Conservation (phyloP, 1,140 invertebrate genomes). For the Tetramorium parvispinum region DNA sequence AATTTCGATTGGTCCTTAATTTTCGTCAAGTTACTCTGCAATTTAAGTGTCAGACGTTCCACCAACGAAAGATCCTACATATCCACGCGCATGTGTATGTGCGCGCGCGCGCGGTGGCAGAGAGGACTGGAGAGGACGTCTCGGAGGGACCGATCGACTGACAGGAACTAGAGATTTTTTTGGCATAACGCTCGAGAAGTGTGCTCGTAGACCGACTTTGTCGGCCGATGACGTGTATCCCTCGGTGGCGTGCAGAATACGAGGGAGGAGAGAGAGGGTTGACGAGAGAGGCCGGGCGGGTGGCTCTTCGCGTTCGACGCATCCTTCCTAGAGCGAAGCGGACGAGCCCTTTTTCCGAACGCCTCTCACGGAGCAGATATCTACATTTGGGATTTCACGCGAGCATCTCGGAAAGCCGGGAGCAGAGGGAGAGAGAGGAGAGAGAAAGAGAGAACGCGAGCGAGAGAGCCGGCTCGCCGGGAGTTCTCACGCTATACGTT, state of each 20-base stretch:
- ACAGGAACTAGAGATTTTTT: constrained; percentile 60
- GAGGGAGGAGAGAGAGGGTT: constrained; percentile 15
- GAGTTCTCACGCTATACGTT: constrained; percentile 73
- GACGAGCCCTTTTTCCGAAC: constrained; percentile 62
- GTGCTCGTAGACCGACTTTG: constrained; percentile 36
- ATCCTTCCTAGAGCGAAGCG: constrained; percentile 49
- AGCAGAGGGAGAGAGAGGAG: constrained; percentile 23
- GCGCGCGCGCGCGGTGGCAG: neutral
- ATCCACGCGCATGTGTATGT: neutral
- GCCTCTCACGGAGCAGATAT: constrained; percentile 70
- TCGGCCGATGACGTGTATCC: constrained; percentile 52
- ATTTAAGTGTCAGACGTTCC: neutral
- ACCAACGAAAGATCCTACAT: neutral
- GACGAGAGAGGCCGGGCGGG: neutral
- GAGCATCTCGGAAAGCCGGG: constrained; percentile 65
- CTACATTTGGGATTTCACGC: constrained; percentile 74
- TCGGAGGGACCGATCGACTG: constrained; percentile 48
- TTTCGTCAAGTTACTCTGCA: neutral
- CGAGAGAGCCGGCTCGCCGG: constrained; percentile 52
- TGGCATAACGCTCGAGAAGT: constrained; percentile 24
- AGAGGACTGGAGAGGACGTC: constrained; percentile 27
- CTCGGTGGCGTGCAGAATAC: constrained; percentile 48
- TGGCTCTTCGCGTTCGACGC: constrained; percentile 49
- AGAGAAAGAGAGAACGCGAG: constrained; percentile 17
- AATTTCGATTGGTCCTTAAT: neutral